Evolutionary conservation across 2,113 vertebrate genomes (phyloP).

Genomic region (Nothoprocta pentlandii): DNA sequence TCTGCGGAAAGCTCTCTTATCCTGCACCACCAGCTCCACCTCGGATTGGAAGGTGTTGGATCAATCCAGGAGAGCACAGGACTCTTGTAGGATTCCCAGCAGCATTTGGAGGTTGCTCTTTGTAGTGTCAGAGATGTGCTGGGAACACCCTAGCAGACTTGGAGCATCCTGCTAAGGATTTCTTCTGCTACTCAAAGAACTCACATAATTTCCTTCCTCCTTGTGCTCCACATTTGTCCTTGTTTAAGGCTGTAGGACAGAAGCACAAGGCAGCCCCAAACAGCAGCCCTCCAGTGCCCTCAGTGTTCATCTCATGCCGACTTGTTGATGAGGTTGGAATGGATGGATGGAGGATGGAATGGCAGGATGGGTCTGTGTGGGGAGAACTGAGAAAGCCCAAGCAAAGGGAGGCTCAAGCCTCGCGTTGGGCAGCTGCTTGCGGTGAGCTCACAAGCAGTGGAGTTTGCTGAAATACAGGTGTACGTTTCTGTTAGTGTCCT

Average conservation of each 20-base stretch:
- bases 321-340: neutral
- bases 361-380: neutral
- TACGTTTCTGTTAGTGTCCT: neutral
- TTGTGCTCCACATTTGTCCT: neutral
- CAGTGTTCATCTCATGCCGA: neutral
- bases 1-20: neutral
- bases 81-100: accelerated
- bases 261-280: neutral
- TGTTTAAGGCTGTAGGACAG: neutral
- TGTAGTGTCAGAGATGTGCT: accelerated
- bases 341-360: neutral
- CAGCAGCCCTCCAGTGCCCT: neutral
- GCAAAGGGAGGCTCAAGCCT: neutral
- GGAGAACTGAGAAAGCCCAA: neutral
- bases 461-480: neutral
- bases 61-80: neutral
- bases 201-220: neutral
- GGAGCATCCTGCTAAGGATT: neutral
- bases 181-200: neutral
- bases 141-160: accelerated
- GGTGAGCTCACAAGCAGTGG: neutral
- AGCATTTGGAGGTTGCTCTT: neutral
- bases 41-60: neutral
- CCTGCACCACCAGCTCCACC: neutral
- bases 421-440: neutral